Base-by-base conservation (phyloP, 2,888 invertebrate species). In the Rhaphigaster nebulosa region DNA sequence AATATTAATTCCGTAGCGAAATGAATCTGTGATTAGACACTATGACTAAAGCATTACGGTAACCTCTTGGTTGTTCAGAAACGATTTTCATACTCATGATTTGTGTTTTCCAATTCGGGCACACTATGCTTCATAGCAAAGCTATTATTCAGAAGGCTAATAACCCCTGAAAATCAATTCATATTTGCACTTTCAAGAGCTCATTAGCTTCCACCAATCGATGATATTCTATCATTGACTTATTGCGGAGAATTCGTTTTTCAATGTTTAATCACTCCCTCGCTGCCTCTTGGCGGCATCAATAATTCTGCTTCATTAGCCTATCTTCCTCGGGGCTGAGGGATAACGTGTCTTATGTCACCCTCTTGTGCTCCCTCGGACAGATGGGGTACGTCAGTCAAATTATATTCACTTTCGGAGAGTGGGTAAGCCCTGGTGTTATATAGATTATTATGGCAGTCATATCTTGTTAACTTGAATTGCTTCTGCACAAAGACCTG, bases 341-440 rank as follows among this genome's bases (percentile, higher is more conserved):
- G 65, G 29, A 10, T 38, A 18, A 76, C 13, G 70, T 76, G 70
- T 34, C 70, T 76, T 76, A 38, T 76, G 70, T 76, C 70, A 65
- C 34, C 20, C 70, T 34, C 70, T 76, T 76, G 15, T 65, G 60
- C 23, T n/a, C 60, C 1, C n/a, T 12, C 29, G 1, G 15, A 34
- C 38, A 23, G 70, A 76, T 76, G 70, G 70, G 70, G 70, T 20
- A 76, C 70, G 70, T 76, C 70, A 76, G 20, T 76, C 70, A 76
- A 76, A 76, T 38, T 76, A 76, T 20, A 20, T 23, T 76, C 70
- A 38, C 34, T 38, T 76, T 76, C 4, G 20, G 70, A 38, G 70
- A 76, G 70, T 38, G 70, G 38, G 1, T 76, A 38, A 76, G 70
- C 70, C 20, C 6, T 23, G 70, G 34, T 38, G 70, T 76, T 76